Evolutionary conservation across 2,113 vertebrate genomes (phyloP).

Genomic region (Epinephelus moara): DNA sequence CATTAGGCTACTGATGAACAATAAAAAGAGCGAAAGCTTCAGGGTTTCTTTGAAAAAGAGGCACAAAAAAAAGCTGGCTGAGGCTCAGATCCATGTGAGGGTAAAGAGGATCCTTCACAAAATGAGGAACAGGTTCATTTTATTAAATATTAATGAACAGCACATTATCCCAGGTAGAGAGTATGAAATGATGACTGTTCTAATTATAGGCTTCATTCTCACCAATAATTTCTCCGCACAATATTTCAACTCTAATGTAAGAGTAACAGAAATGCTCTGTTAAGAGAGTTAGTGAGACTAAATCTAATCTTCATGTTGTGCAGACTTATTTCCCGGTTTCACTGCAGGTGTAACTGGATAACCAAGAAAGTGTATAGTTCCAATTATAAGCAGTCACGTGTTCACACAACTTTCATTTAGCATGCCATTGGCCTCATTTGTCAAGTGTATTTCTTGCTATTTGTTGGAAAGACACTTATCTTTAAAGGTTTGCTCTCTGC

Average conservation of each 20-base stretch:
- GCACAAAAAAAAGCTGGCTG: background rate
- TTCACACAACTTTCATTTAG: too few relatives aligned
- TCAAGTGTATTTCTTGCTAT: background rate
- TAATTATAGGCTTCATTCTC: slow-evolving; percentile 39
- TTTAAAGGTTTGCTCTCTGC: background rate
- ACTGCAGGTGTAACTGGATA: background rate
- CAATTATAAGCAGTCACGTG: background rate
- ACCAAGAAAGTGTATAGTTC: background rate
- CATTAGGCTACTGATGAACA: background rate
- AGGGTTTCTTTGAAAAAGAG: background rate
- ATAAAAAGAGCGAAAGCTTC: background rate
- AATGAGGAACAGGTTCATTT: slow-evolving; percentile 15
- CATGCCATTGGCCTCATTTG: background rate
- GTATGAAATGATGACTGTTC: slow-evolving; percentile 28
- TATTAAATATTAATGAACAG: slow-evolving; percentile 41
- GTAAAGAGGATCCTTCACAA: background rate
- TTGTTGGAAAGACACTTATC: background rate
- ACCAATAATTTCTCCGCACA: slow-evolving; percentile 1
- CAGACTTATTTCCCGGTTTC: background rate
- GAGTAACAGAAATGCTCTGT: background rate
- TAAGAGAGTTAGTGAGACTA: background rate
- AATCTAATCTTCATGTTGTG: background rate
- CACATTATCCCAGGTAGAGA: slow-evolving; percentile 39
- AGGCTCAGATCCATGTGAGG: background rate
- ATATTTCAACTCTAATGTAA: slow-evolving; percentile 9